Base-by-base conservation (phyloP, 2,113 vertebrate species). In the Suricata suricatta region DNA sequence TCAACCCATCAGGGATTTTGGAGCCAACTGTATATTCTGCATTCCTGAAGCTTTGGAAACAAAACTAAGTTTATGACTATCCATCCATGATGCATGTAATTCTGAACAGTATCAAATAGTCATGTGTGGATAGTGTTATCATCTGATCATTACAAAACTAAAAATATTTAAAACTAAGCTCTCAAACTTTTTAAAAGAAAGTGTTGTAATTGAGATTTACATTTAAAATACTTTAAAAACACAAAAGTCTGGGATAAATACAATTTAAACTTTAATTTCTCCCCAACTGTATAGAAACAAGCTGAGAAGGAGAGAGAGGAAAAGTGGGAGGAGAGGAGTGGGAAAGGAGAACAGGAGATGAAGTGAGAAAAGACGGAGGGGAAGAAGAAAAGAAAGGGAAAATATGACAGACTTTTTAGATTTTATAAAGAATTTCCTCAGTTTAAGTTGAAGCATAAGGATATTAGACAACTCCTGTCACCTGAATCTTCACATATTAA, bases 11-110 rank as follows among this genome's bases (percentile, higher is more conserved):
- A 92, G 14, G 31, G n/a, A 93, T 89, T 83, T 63, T 68, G 63
- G 88, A 52, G 88, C 64, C 93, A 98, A 97, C 96, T 93, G 98
- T 88, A 98, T 94, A 98, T 93, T 87, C 31, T 85, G 68, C 54
- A 98, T 96, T 95, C 38, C 63, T 44, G 13, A 97, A 97, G 87
- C 54, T 63, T 7, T 96, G 88, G 97, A 76, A 98, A 96, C 89
- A 98, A 97, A 98, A 84, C 92, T 93, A 97, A 57, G 66, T 63
- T 97, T 85, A 88, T n/a, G 94, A 90, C 64, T 92, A 90, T 90
- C 52, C 47, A 93, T 82, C 54, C 60, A 88, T 64, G 88, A 47
- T 74, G 64, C 44, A 57, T 76, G 6, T 44, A 96, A 80, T 33
- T 54, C 21, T 54, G 41, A 93, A 90, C 0, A 0, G 60, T 86